Conservation (phyloP, 2,113 vertebrate species). For the Trichomycterus rosablanca region DNA sequence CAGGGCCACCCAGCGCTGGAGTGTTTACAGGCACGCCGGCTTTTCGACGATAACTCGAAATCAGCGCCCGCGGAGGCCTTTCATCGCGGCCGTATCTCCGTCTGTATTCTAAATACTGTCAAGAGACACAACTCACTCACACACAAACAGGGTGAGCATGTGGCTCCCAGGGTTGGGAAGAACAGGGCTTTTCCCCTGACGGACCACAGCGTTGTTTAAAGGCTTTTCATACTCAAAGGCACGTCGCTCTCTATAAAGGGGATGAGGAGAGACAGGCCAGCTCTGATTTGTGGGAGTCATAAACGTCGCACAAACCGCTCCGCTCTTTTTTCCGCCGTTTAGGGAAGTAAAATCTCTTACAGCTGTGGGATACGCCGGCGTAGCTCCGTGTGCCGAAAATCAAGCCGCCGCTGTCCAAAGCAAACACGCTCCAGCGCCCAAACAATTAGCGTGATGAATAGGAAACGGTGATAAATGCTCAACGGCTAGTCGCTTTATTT, state of each 20-base stretch:
- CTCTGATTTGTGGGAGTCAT: slow-evolving; percentile 43
- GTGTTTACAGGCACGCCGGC: slow-evolving; percentile 41
- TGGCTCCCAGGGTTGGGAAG: slow-evolving; percentile 30
- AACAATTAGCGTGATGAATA: slow-evolving; percentile 36
- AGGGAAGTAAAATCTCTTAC: slow-evolving; percentile 33
- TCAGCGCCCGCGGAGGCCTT: slow-evolving; percentile 42
- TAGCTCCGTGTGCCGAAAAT: slow-evolving; percentile 24
- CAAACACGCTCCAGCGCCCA: slow-evolving; percentile 37
- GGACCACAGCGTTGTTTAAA: slow-evolving; percentile 40
- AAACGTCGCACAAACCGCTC: slow-evolving; percentile 27
- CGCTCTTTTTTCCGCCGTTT: slow-evolving; percentile 19
- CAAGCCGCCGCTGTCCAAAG: slow-evolving; percentile 29
- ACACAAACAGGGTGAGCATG: slow-evolving; percentile 7
- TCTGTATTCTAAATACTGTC: slow-evolving; percentile 50
- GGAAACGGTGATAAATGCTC: slow-evolving; percentile 35
- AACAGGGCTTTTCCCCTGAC: slow-evolving; percentile 29
- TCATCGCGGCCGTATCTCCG: slow-evolving; percentile 41
- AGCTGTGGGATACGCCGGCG: slow-evolving; percentile 25
- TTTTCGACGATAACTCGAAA: slow-evolving; percentile 49
- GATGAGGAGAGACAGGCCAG: slow-evolving; percentile 32
- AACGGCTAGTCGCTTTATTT: slow-evolving; percentile 11
- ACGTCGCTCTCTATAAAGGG: slow-evolving; percentile 26
- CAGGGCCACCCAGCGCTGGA: slow-evolving; percentile 45
- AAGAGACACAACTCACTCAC: slow-evolving; percentile 35
- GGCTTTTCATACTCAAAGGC: slow-evolving; percentile 29